Evolutionary conservation across 2,113 vertebrate genomes (phyloP), one percentile per base, ranked within the genome.

Genomic region (Lamprotornis superbus): DNA sequence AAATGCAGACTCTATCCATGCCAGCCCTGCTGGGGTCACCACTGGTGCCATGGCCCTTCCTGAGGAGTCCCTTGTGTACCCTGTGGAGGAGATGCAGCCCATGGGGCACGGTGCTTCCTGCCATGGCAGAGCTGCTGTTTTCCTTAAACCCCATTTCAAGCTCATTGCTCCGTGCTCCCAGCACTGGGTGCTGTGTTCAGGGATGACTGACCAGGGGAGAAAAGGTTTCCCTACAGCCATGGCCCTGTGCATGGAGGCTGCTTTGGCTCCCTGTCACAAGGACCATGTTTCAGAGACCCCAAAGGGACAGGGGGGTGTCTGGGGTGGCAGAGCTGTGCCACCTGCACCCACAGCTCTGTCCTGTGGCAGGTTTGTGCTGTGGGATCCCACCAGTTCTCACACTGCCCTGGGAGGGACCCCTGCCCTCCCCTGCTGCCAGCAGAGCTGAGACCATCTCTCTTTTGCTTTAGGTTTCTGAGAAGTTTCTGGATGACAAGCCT

Each of bases 401-500:
- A 0, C 23, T 22, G 55, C 31, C 70, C 49, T 4, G 4, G 35
- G 42, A 71, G 53, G 49, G 35, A 56, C 25, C 56, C 20, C 49
- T 39, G n/a, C 49, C 81, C 39, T 24, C 21, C 31, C 10, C 40
- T 42, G 16, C 39, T 37, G 15, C 52, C 3, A 1, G 10, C 13
- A 1, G 40, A 37, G 44, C 94, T 94, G 30, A 95, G 22, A 27
- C 30, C 5, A 0, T 46, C 8, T 76, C 33, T 92, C 67, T 74
- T 90, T 75, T 50, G 23, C 49, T 89, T 64, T 52, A 97, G 97
- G 96, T 83, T 93, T 97, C 74, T 97, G 91, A 97, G 89, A 33
- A 55, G 70, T 25, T 63, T 31, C 90, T 70, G 44, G 12, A 33
- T 49, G 73, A 65, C 0, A 0, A 35, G 8, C 11, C 52, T 55